Percentiles rank a stretch among this genome's conserved stretches.
Conservation (phyloP, 1,140 invertebrate species). For the Monomorium pharaonis region DNA sequence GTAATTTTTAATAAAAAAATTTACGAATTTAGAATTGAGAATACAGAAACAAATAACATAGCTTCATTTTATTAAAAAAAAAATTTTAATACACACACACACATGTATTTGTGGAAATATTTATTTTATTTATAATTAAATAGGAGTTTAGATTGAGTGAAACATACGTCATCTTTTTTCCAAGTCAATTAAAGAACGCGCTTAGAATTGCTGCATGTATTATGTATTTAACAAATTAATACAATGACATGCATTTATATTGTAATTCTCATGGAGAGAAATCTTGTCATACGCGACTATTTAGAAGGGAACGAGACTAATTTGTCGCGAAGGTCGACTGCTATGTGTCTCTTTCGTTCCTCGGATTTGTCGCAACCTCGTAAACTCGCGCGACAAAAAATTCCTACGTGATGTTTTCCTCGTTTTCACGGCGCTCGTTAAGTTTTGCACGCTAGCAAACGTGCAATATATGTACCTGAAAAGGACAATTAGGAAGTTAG, state of each 20-base stretch:
- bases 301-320: slow-evolving; percentile 66
- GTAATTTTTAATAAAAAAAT: too few species aligned
- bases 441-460: slow-evolving; percentile 20
- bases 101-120: background rate
- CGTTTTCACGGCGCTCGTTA: slow-evolving; percentile 48
- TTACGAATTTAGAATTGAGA: background rate
- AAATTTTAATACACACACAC: background rate
- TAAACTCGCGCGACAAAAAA: slow-evolving; percentile 38
- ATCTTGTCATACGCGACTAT: slow-evolving; percentile 30
- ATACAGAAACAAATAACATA: background rate
- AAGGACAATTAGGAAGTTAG: slow-evolving; percentile 18
- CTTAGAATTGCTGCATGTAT: background rate
- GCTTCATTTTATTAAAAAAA: background rate
- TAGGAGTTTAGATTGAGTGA: background rate
- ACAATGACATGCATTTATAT: background rate
- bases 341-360: slow-evolving; percentile 24
- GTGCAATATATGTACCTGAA: background rate
- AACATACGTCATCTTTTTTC: background rate
- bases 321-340: slow-evolving; percentile 59
- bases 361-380: slow-evolving; percentile 42
- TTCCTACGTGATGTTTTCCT: slow-evolving; percentile 37
- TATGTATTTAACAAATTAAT: slow-evolving; percentile 8
- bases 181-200: background rate
- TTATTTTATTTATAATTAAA: background rate
- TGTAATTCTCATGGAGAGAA: slow-evolving; percentile 46